A percentile compares a stretch with the other conserved stretches of the same genome.
phyloP scores from a whole-genome alignment of 2,888 invertebrate genomes.

The Ichneumoninae sp. region DNA sequence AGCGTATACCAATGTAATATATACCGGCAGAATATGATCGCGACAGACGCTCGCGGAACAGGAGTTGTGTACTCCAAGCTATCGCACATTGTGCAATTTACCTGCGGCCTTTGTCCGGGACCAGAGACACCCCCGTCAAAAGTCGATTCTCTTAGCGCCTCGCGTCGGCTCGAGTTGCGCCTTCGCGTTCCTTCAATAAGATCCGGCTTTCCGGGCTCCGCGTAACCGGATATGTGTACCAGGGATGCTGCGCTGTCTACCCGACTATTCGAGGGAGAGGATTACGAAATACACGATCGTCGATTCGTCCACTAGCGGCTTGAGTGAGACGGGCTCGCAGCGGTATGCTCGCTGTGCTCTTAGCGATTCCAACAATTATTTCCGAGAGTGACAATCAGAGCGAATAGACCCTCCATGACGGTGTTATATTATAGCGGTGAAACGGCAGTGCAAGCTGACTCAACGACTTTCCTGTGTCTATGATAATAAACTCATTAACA shows the following conservation, averaged over 20 bases:
- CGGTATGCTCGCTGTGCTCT: background rate
- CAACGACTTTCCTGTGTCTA: constrained; percentile 41
- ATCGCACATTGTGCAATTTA: constrained; percentile 10
- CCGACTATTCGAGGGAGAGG: background rate
- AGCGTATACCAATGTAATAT: background rate
- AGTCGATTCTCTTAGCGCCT: constrained; percentile 17
- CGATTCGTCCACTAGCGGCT: background rate
- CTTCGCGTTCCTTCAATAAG: background rate
- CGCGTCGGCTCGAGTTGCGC: background rate
- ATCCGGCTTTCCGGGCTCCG: constrained; percentile 15
- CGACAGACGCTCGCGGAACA: background rate
- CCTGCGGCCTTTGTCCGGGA: constrained; percentile 13
- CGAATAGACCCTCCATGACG: constrained; percentile 17
- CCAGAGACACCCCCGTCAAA: constrained; percentile 19
- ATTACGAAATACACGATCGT: background rate
- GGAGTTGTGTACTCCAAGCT: background rate
- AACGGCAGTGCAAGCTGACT: constrained; percentile 16
- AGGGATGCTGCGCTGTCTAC: background rate
- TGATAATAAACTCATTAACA: too few relatives aligned
- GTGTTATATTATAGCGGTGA: background rate
- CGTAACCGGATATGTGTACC: constrained; percentile 24
- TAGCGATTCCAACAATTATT: constrained; percentile 18
- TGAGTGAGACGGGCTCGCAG: background rate
- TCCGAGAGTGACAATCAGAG: constrained; percentile 30
- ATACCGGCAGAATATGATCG: constrained; percentile 8